A percentile compares a stretch with the other conserved stretches of the same genome.
phyloP scores from a whole-genome alignment of 2,113 vertebrate genomes.

The Nibea coibor region DNA sequence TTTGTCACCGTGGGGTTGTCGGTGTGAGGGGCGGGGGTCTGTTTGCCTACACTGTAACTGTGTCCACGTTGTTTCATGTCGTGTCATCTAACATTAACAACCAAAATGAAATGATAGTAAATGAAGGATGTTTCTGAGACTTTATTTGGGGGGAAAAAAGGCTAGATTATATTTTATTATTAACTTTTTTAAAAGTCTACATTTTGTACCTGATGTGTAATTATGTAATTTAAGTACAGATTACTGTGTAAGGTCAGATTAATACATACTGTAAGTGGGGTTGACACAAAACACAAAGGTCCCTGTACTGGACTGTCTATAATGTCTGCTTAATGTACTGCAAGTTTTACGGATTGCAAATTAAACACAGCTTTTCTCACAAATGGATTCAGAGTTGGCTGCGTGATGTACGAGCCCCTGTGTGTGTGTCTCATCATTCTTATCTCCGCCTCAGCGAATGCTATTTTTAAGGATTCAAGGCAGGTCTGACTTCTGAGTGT shows the following conservation, averaged over 20 bases:
- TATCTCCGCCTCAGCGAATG: background rate
- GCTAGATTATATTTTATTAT: conserved; percentile 80
- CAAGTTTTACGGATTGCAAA: conserved; percentile 65
- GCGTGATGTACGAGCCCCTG: background rate
- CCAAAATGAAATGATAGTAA: conserved; percentile 58
- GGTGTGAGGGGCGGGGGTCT: background rate
- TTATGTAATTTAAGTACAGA: conserved; percentile 68
- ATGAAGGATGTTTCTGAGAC: conserved; percentile 64
- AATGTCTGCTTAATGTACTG: conserved; percentile 62
- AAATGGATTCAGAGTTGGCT: conserved; percentile 5
- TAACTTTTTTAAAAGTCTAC: conserved; percentile 78
- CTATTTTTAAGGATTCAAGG: background rate
- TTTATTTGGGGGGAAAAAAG: conserved; percentile 49
- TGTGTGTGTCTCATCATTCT: background rate
- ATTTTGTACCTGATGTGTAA: conserved; percentile 80
- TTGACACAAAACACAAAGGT: conserved; percentile 39
- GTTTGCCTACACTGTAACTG: conserved; percentile 23
- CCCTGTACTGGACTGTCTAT: conserved; percentile 45
- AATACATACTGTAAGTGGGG: conserved; percentile 31
- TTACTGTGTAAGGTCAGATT: conserved; percentile 36
- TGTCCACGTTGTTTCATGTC: conserved; percentile 25
- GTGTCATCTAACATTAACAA: conserved; percentile 41
- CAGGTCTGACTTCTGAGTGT: background rate
- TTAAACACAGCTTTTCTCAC: conserved; percentile 79
- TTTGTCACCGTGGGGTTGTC: background rate